Percentiles rank a stretch among this genome's conserved stretches.
Evolutionary conservation across 1,140 invertebrate species (phyloP).

Genomic region (Drosophila chauvacae): DNA sequence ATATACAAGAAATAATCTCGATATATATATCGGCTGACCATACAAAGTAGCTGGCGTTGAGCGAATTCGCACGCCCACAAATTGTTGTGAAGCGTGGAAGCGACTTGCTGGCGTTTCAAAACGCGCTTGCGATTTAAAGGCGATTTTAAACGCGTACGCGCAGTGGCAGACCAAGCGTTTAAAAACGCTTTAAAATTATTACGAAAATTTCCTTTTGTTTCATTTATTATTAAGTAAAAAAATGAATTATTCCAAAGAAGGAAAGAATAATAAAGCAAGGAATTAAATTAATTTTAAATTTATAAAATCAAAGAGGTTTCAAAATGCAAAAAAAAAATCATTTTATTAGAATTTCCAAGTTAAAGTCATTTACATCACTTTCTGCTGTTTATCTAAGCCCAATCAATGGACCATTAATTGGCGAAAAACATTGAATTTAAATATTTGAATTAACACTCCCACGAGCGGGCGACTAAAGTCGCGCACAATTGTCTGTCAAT

Average conservation of each 20-base stretch:
- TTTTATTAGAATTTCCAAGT: not conserved
- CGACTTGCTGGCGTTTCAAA: constrained; percentile 22
- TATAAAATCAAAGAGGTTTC: not conserved
- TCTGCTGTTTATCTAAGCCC: not conserved
- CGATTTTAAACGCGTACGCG: constrained; percentile 43
- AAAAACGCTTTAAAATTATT: not conserved
- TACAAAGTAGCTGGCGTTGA: constrained; percentile 35
- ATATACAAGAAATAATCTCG: constrained; percentile 35
- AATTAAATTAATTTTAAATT: not conserved
- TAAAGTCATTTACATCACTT: not conserved
- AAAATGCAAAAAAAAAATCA: not conserved
- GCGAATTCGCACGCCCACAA: constrained; percentile 42
- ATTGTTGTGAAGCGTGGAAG: constrained; percentile 9
- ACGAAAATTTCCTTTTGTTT: not conserved
- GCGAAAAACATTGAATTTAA: not conserved
- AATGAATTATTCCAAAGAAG: not conserved
- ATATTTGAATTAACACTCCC: constrained; percentile 21
- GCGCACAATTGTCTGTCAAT: constrained; percentile 50
- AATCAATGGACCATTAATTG: constrained; percentile 12
- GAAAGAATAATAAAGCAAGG: too few relatives aligned
- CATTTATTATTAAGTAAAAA: not conserved
- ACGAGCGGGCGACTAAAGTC: constrained; percentile 23
- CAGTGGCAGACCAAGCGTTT: not conserved
- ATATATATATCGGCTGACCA: constrained; percentile 36
- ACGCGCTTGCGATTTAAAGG: constrained; percentile 11